These are phyloP conservation scores for Tanytarsus gracilentus DNA, from an alignment of 2,888 invertebrate species.

Conservation along the genomic window DNA sequence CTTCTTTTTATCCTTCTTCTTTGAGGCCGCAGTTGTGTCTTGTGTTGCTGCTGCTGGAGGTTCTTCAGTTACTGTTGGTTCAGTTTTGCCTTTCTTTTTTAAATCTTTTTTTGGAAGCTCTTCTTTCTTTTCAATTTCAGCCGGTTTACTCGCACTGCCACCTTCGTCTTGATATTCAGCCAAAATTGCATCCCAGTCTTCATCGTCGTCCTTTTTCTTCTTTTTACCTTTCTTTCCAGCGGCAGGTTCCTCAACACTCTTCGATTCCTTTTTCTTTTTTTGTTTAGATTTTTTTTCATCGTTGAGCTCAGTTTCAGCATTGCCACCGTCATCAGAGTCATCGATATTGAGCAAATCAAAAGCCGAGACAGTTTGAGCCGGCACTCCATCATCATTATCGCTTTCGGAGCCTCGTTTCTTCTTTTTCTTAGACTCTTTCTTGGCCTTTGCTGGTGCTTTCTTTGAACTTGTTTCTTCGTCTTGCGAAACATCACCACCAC, in stretches of 20 bases:
- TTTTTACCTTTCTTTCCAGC: conserved; percentile 58
- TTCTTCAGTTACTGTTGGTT: too few relatives aligned
- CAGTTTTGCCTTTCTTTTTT: conserved; percentile 41
- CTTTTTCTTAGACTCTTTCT: conserved; percentile 11
- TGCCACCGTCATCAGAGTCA: conserved; percentile 43
- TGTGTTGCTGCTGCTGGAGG: conserved; percentile 54
- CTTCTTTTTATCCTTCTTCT: conserved; percentile 84
- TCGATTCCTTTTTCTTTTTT: conserved; percentile 41
- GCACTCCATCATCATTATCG: conserved; percentile 7
- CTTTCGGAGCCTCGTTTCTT: too few relatives aligned
- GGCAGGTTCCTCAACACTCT: conserved; percentile 38
- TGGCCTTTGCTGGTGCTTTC: conserved; percentile 1
- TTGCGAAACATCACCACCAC: neutral
- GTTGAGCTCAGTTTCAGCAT: conserved; percentile 47
- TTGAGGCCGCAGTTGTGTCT: conserved; percentile 78
- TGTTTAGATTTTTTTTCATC: conserved; percentile 41
- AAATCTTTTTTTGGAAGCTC: conserved; percentile 20
- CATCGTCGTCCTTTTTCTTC: conserved; percentile 67
- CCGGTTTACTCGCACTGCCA: too few relatives aligned
- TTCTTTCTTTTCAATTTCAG: conserved; percentile 34
- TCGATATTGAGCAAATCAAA: conserved; percentile 36
- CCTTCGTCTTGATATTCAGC: conserved; percentile 69
- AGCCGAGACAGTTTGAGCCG: conserved; percentile 12
- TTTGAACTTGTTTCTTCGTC: neutral
- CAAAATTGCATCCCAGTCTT: conserved; percentile 71